These are phyloP conservation scores for Rhincodon typus DNA, from an alignment of 2,797 vertebrate species.

Conservation along the genomic window DNA sequence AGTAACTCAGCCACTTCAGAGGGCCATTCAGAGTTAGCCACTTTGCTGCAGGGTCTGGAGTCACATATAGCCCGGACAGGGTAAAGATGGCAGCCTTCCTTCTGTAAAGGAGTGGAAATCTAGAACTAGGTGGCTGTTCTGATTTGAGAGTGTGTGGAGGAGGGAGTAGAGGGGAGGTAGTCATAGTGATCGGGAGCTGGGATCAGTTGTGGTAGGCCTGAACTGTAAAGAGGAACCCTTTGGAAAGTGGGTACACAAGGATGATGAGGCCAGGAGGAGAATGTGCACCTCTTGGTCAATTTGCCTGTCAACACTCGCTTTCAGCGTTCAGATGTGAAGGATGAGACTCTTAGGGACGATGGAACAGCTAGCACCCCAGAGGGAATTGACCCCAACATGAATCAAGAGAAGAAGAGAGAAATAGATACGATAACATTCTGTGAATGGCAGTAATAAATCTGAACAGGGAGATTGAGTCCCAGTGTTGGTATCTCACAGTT, in stretches of 20 bases:
- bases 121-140: too few species aligned
- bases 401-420: background rate
- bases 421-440: background rate
- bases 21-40: too few species aligned
- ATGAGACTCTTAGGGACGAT: background rate
- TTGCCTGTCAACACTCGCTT: background rate
- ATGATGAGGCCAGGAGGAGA: background rate
- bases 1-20: too few species aligned
- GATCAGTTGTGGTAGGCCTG: background rate
- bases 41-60: too few species aligned
- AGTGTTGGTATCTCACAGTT: background rate
- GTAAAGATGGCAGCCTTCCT: too few species aligned
- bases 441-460: background rate
- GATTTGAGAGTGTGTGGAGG: background rate
- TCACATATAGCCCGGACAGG: too few species aligned
- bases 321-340: background rate
- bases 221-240: background rate
- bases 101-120: too few species aligned
- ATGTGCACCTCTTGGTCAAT: background rate
- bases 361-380: too few species aligned
- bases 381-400: background rate
- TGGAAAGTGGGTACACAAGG: background rate
- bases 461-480: background rate
- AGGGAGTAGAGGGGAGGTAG: too few species aligned
- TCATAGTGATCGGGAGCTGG: background rate